Conservation (phyloP, 2,888 invertebrate genomes). For the Zootermopsis nevadensis region DNA sequence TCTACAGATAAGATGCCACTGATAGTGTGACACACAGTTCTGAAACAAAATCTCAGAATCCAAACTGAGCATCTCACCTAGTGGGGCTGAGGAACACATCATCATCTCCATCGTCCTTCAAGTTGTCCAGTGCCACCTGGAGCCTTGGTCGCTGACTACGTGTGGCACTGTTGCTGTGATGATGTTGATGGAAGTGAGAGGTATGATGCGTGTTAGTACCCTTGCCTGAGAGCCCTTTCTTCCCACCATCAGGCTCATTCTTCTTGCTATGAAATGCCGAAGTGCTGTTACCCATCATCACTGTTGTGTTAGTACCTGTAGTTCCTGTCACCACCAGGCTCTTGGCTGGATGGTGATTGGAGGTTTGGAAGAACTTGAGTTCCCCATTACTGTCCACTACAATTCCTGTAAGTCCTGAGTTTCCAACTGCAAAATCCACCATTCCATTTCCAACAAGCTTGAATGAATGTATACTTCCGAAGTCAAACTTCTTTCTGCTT, state of each 20-base stretch:
- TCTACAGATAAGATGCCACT: too few species aligned
- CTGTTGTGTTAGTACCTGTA: constrained; percentile 17
- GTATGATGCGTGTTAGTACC: constrained; percentile 57
- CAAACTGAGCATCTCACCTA: constrained; percentile 53
- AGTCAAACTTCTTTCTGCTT: constrained; percentile 54
- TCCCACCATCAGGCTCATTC: constrained; percentile 57
- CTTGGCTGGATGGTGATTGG: constrained; percentile 56
- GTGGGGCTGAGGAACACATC: constrained; percentile 84
- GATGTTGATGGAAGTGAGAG: constrained; percentile 58
- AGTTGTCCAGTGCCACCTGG: constrained; percentile 59
- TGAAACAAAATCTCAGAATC: constrained; percentile 3
- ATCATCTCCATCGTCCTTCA: constrained; percentile 75
- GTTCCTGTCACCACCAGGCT: constrained; percentile 43
- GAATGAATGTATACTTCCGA: constrained; percentile 65
- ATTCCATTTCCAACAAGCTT: constrained; percentile 68
- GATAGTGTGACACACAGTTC: background rate
- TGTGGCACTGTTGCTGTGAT: constrained; percentile 58
- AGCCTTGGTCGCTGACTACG: constrained; percentile 59
- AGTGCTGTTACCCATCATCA: constrained; percentile 17
- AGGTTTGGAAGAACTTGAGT: constrained; percentile 71
- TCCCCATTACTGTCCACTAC: constrained; percentile 73
- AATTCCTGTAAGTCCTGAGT: constrained; percentile 69
- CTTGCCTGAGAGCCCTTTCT: constrained; percentile 59
- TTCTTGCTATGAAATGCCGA: constrained; percentile 45
- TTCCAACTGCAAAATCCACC: constrained; percentile 67